A percentile compares a stretch with the other conserved stretches of the same genome.
Evolutionary conservation across 2,113 vertebrate genomes (phyloP).

Genomic region (Malaclemys terrapin): DNA sequence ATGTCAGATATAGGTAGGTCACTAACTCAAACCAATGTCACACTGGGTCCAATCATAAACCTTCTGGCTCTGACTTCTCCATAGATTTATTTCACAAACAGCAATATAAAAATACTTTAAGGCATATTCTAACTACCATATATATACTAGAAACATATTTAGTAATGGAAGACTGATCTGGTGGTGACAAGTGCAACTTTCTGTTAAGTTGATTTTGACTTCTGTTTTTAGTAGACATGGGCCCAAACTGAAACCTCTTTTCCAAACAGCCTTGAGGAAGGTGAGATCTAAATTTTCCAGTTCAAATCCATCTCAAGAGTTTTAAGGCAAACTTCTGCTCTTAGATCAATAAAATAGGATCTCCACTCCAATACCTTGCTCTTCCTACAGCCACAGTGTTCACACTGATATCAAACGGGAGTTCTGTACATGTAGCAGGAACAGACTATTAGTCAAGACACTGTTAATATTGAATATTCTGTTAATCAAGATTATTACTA

Average conservation of each 20-base stretch:
- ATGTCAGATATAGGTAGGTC: not conserved
- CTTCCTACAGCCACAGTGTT: not conserved
- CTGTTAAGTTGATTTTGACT: not conserved
- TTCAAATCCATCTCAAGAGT: not conserved
- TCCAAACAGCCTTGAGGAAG: not conserved
- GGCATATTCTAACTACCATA: not conserved
- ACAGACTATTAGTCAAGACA: not conserved
- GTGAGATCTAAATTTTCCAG: not conserved
- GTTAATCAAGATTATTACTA: not conserved
- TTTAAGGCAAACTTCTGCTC: not conserved
- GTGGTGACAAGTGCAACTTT: not conserved
- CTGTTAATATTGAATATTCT: not conserved
- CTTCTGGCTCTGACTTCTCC: not conserved
- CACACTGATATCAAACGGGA: not conserved
- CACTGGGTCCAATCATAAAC: accelerated
- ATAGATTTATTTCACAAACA: not conserved
- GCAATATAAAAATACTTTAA: not conserved
- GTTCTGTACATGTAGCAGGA: not conserved
- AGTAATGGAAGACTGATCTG: not conserved
- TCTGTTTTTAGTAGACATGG: not conserved
- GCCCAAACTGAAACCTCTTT: not conserved
- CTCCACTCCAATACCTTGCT: not conserved
- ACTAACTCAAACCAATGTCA: not conserved
- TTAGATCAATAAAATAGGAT: not conserved
- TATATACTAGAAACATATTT: not conserved